Evolutionary conservation across 1,140 invertebrate species (phyloP).

Genomic region (Aphis gossypii): DNA sequence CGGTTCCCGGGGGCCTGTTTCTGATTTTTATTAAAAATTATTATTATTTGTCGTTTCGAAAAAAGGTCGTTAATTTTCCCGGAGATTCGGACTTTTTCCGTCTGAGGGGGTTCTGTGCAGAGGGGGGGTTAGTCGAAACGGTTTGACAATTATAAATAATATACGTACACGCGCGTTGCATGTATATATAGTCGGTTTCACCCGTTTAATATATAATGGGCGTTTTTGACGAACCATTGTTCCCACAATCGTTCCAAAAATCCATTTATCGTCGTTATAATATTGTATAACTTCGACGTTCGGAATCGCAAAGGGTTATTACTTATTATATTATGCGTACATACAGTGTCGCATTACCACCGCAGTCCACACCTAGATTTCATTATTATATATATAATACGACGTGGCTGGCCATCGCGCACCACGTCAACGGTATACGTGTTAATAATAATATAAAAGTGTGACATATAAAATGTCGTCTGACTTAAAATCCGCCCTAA

Average conservation of each 20-base stretch:
- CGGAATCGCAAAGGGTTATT: conserved; percentile 39
- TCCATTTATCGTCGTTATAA: conserved; percentile 43
- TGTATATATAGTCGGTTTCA: not conserved
- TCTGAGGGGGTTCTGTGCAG: not conserved
- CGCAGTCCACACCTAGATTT: not conserved
- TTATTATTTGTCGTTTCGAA: conserved; percentile 34
- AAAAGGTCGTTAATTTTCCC: conserved; percentile 56
- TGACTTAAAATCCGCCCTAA: no score
- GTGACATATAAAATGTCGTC: not conserved
- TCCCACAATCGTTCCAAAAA: conserved; percentile 38
- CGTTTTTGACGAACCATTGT: conserved; percentile 57
- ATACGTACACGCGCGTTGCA: not conserved
- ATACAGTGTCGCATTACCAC: conserved; percentile 5
- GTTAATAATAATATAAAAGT: not conserved
- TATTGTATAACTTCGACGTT: not conserved
- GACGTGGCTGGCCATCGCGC: no score
- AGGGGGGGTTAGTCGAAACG: not conserved
- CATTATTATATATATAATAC: not conserved
- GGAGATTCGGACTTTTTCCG: conserved; percentile 26
- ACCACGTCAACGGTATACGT: no score
- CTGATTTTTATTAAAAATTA: conserved; percentile 49
- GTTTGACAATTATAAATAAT: conserved; percentile 48
- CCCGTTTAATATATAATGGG: conserved; percentile 45
- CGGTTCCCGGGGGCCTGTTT: conserved; percentile 42
- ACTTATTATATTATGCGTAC: not conserved